These are phyloP conservation scores for Drosophila ezoana DNA, from an alignment of 2,888 invertebrate species.

Conservation along the genomic window DNA sequence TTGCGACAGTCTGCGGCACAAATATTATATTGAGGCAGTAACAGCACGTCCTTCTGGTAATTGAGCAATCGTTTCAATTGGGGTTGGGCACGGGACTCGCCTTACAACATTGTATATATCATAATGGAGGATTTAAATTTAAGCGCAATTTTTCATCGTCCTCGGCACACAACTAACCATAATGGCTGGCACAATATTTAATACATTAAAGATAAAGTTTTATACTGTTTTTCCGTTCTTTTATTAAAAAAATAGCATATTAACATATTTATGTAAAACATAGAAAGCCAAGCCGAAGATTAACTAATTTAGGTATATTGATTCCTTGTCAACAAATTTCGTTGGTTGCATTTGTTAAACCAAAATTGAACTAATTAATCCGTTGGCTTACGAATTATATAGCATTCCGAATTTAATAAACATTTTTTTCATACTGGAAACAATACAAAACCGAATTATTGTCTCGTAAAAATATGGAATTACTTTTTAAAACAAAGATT, in stretches of 20 bases:
- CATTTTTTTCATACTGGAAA: too few relatives aligned
- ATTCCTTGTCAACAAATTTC: too few relatives aligned
- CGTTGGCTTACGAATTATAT: too few relatives aligned
- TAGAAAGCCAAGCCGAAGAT: too few relatives aligned
- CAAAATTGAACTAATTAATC: too few relatives aligned
- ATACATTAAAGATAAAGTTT: neutral
- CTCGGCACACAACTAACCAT: too few relatives aligned
- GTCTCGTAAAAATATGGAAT: too few relatives aligned
- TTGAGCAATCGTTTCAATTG: constrained; percentile 21
- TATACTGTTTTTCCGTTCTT: neutral
- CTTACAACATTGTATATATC: constrained; percentile 8
- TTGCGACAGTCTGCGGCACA: constrained; percentile 7
- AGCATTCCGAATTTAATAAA: too few relatives aligned
- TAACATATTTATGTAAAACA: neutral
- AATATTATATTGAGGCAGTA: constrained; percentile 7
- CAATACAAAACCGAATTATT: too few relatives aligned
- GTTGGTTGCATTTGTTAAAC: too few relatives aligned
- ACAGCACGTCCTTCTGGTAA: constrained; percentile 40
- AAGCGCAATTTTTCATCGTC: neutral
- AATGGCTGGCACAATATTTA: neutral
- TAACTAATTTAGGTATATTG: too few relatives aligned
- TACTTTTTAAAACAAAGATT: too few relatives aligned
- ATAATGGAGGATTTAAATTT: constrained; percentile 5
- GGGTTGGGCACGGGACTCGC: constrained; percentile 4
- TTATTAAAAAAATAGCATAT: neutral